Conservation (phyloP, 2,888 invertebrate genomes). For the Thysanoteuthis rhombus region DNA sequence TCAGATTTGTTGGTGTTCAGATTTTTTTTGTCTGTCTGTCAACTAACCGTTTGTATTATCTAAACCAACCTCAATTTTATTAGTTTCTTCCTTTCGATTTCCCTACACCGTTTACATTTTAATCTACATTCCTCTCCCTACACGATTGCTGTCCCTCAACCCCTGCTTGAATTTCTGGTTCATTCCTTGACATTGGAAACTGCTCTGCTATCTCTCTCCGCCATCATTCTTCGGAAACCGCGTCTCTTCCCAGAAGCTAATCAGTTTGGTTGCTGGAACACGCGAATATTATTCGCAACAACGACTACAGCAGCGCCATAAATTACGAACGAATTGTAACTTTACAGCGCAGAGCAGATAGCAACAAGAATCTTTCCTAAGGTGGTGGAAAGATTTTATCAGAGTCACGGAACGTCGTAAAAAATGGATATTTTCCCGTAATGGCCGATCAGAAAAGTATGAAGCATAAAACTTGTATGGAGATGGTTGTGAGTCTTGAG, state of each 20-base stretch:
- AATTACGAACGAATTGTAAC: background rate
- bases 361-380: background rate
- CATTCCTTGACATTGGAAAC: background rate
- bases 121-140: background rate
- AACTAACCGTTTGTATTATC: no score
- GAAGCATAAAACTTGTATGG: background rate
- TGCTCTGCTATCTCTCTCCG: background rate
- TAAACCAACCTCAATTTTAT: background rate
- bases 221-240: background rate
- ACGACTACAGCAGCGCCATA: background rate
- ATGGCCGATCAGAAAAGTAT: background rate
- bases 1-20: no score
- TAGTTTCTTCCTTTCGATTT: background rate
- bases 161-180: background rate
- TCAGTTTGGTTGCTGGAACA: background rate
- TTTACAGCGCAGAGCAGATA: background rate
- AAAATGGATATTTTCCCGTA: background rate
- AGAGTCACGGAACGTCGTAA: background rate
- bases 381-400: background rate
- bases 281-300: background rate
- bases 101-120: background rate
- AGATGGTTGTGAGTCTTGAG: background rate
- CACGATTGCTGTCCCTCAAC: background rate
- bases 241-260: background rate
- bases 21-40: no score